phyloP scores from a whole-genome alignment of 2,113 vertebrate species.

The Empidonax traillii region DNA sequence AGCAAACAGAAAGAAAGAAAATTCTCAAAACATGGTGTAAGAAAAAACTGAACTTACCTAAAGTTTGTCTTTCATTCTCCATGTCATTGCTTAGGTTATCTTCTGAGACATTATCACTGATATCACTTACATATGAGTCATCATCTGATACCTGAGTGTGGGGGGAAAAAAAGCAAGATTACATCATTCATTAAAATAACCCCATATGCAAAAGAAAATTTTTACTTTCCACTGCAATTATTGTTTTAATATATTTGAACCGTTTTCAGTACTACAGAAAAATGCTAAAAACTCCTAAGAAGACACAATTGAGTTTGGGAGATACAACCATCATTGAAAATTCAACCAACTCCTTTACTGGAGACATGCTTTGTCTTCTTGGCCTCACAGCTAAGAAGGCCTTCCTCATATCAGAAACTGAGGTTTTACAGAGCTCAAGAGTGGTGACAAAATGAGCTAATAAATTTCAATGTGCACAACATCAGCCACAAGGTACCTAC shows the following conservation, averaged over 20 bases:
- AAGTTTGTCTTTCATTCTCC: slow-evolving; percentile 83
- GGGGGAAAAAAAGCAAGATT: background rate
- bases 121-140: slow-evolving; percentile 94
- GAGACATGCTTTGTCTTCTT: background rate
- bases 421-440: background rate
- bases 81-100: slow-evolving; percentile 91
- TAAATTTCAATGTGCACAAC: background rate
- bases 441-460: background rate
- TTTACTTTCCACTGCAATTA: background rate
- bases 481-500: background rate
- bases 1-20: background rate
- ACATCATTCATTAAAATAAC: background rate
- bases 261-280: background rate
- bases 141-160: slow-evolving; percentile 87
- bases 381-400: background rate
- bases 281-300: background rate
- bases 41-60: slow-evolving; percentile 73
- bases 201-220: background rate
- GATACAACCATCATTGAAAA: background rate
- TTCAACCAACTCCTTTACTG: background rate
- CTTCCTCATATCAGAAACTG: background rate
- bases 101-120: slow-evolving; percentile 95
- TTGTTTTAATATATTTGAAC: background rate
- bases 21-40: background rate
- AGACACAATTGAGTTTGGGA: background rate